Evolutionary conservation across 2,113 vertebrate species (phyloP).

Genomic region (Fregetta grallaria): DNA sequence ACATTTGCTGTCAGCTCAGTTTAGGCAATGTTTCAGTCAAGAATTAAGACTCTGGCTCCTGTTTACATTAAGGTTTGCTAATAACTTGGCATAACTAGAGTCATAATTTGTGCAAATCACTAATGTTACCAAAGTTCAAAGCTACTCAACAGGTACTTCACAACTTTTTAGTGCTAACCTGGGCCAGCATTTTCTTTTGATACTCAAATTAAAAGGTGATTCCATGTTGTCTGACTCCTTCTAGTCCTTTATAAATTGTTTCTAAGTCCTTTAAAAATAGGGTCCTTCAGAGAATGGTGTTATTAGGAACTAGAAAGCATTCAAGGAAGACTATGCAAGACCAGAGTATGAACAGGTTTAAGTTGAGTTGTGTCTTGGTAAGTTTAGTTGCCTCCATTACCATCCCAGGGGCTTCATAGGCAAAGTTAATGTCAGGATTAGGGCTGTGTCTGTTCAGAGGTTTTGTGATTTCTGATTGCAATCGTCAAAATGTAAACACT

Average conservation of each 20-base stretch:
- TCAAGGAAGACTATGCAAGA: background rate
- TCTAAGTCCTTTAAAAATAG: background rate
- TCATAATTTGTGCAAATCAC: background rate
- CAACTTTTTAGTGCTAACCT: background rate
- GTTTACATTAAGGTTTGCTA: background rate
- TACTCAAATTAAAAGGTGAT: background rate
- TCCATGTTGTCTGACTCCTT: background rate
- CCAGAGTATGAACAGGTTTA: background rate
- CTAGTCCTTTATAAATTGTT: background rate
- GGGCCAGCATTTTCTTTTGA: background rate
- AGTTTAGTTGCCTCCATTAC: background rate
- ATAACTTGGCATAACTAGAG: background rate
- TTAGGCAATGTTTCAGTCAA: background rate
- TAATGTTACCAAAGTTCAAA: background rate
- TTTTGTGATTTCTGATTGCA: background rate
- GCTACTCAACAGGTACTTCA: background rate
- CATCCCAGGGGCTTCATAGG: background rate
- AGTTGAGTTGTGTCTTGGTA: background rate
- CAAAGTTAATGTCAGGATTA: too few relatives aligned
- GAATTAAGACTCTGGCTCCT: background rate
- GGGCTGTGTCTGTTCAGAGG: background rate
- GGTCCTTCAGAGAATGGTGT: background rate
- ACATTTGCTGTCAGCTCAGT: background rate
- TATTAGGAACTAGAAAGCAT: background rate
- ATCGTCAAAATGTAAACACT: accelerated